phyloP scores from a whole-genome alignment of 1,140 invertebrate genomes.

The Drosophila eugracilis region DNA sequence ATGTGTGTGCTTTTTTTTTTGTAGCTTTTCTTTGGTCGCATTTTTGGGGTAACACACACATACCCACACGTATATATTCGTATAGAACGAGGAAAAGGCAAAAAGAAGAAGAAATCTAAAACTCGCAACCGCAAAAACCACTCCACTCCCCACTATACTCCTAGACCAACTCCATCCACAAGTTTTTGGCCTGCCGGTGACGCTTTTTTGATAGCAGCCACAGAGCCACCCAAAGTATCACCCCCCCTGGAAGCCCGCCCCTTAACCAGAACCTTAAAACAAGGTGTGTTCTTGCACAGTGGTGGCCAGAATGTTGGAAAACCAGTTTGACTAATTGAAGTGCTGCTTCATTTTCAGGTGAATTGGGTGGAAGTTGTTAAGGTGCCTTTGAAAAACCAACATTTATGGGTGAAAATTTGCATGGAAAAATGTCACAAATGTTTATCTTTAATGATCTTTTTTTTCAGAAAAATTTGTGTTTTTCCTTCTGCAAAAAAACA shows the following conservation, averaged over 20 bases:
- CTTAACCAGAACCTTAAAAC: conserved; percentile 15
- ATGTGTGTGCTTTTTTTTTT: conserved; percentile 53
- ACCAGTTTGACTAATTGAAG: conserved; percentile 17
- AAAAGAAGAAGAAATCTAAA: conserved; percentile 64
- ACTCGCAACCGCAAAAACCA: conserved; percentile 65
- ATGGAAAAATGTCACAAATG: not conserved
- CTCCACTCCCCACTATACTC: conserved; percentile 22
- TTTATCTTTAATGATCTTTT: not conserved
- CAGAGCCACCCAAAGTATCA: conserved; percentile 10
- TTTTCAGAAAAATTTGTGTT: too few relatives aligned
- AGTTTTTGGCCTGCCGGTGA: conserved; percentile 62
- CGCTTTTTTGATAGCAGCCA: conserved; percentile 67
- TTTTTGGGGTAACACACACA: conserved; percentile 66
- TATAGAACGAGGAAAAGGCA: conserved; percentile 21
- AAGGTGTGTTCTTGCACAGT: conserved; percentile 47
- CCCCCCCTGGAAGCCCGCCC: not conserved
- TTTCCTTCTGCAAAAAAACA: too few relatives aligned
- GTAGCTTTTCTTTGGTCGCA: conserved; percentile 47
- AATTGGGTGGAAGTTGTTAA: conserved; percentile 8
- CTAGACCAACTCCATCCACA: conserved; percentile 69
- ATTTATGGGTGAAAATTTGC: not conserved
- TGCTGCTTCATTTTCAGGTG: conserved; percentile 16
- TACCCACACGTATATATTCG: conserved; percentile 8
- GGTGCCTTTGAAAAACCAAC: not conserved
- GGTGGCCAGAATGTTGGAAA: conserved; percentile 16